A percentile compares a stretch with the other conserved stretches of the same genome.
phyloP scores from a whole-genome alignment of 2,797 vertebrate species.

The Sebastolobus alascanus region DNA sequence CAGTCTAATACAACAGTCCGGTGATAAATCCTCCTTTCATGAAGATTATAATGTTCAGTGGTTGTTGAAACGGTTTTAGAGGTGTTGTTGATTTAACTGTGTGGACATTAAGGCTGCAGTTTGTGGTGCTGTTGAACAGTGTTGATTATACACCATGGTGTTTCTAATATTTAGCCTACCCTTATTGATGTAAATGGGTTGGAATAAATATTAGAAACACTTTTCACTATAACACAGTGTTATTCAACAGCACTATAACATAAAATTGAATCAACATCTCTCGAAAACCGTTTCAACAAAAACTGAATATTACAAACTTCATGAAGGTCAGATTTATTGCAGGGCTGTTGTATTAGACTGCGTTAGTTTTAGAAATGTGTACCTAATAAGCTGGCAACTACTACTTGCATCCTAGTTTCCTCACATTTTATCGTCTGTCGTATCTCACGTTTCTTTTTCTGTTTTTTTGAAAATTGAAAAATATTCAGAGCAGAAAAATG shows the following conservation, averaged over 20 bases:
- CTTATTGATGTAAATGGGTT: background rate
- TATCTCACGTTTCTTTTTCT: background rate
- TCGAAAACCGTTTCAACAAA: background rate
- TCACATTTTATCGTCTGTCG: background rate
- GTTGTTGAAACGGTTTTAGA: background rate
- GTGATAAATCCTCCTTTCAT: background rate
- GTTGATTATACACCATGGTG: background rate
- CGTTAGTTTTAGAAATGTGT: background rate
- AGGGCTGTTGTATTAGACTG: background rate
- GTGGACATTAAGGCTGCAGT: background rate
- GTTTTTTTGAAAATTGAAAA: background rate
- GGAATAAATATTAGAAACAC: background rate
- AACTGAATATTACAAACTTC: background rate
- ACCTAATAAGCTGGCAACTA: background rate
- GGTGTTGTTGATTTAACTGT: background rate
- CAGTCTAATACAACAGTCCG: too few relatives aligned
- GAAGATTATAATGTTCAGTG: background rate
- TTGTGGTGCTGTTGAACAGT: background rate
- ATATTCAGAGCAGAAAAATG: background rate
- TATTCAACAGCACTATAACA: background rate
- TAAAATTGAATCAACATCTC: background rate
- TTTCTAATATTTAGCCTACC: background rate
- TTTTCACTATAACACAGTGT: background rate
- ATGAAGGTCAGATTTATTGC: background rate
- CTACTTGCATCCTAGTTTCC: too few relatives aligned